Evolutionary conservation across 2,888 invertebrate species (phyloP), one percentile per base, ranked within the genome.

Genomic region (Cephus pulcher): DNA sequence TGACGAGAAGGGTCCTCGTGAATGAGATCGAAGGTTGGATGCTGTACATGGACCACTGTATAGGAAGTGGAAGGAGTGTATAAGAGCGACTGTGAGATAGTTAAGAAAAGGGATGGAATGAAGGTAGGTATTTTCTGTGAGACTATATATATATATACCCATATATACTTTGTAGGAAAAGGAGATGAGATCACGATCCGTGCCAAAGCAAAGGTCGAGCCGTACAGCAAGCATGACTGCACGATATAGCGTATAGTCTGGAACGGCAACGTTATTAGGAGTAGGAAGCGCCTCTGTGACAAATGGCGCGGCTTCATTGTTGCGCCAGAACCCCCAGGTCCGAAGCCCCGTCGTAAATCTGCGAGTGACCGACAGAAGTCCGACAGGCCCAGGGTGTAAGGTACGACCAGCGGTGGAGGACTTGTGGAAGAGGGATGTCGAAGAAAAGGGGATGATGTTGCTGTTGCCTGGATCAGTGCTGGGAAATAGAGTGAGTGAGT

Each of bases 241-340:
- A 85, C 84, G 82, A 83, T 86, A 87, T 86, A 87, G 84, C 82
- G 81, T 76, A 82, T 23, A 75, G 79, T 75, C 78, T 78, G 78
- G 40, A 68, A 68, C 75, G 69, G 74, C 81, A 75, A 69, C 75
- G 74, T 88, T 90, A 90, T 90, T 89, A 90, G 88, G 88, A 90
- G 87, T 88, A 89, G 89, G 90, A 91, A 90, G 91, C 90, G 88
- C 89, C 90, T 89, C 88, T 88, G 88, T 91, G 91, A 91, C 91
- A 91, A 91, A 91, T 91, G 90, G 90, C 89, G 84, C 86, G 85
- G 88, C 88, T 89, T 85, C 89, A 91, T 91, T 91, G 90, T 91
- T 89, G 87, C 74, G 35, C 37, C 74, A 76, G 80, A 86, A 83
- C 86, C 86, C 82, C 78, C 78, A 78, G 82, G 82, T 82, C 82